Evolutionary conservation across 1,140 invertebrate species (phyloP).

Genomic region (Lethrus apterus): DNA sequence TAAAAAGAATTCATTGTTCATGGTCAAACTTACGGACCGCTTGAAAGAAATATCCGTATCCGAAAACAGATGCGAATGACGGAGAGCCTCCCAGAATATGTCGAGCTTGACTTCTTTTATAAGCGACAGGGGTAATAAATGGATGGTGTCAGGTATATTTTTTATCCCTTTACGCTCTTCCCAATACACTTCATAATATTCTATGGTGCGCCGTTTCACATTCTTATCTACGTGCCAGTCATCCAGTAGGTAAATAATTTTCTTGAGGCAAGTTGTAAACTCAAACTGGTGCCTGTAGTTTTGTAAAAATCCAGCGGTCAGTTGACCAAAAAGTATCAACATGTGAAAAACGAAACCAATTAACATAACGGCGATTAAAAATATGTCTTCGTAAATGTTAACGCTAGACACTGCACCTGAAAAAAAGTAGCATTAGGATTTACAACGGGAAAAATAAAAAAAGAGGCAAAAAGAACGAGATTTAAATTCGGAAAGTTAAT

Average conservation of each 20-base stretch:
- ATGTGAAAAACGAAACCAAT: conserved; percentile 7
- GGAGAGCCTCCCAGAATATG: conserved; percentile 17
- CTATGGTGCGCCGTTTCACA: conserved; percentile 4
- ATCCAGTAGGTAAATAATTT: conserved; percentile 11
- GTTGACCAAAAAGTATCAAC: conserved; percentile 1
- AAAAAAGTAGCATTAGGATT: no score
- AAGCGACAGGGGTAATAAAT: conserved; percentile 14
- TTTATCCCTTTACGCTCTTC: conserved; percentile 13
- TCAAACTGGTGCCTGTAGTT: not conserved
- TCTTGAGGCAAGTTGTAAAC: conserved; percentile 1
- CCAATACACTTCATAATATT: conserved; percentile 21
- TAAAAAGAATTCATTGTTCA: conserved; percentile 43
- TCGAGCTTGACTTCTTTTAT: conserved; percentile 19
- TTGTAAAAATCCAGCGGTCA: not conserved
- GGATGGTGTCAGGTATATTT: not conserved
- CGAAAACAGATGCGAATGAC: conserved; percentile 31
- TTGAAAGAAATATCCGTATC: conserved; percentile 10
- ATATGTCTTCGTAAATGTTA: conserved; percentile 2
- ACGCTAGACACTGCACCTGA: not conserved
- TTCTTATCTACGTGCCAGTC: conserved; percentile 10
- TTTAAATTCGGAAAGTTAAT: no score
- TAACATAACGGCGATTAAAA: not conserved
- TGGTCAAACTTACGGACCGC: conserved; percentile 9
- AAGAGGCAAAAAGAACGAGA: no score
- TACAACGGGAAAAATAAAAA: no score